Evolutionary conservation across 2,113 vertebrate species (phyloP).

Genomic region (Neotoma lepida): DNA sequence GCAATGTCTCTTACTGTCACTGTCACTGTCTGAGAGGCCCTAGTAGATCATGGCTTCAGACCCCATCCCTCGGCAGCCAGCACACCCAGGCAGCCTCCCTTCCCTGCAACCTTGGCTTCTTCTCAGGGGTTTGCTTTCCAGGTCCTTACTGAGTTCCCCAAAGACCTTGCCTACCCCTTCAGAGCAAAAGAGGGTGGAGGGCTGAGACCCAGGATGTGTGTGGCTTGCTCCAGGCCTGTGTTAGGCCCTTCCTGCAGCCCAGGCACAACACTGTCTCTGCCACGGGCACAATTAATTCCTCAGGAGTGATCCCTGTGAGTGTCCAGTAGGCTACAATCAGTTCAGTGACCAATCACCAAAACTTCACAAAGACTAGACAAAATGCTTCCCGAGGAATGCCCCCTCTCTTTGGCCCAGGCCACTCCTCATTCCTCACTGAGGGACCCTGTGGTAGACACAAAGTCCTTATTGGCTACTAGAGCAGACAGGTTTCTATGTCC

Average conservation of each 20-base stretch:
- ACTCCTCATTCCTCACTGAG: neutral
- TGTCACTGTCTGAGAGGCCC: neutral
- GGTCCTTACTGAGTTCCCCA: neutral
- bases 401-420: neutral
- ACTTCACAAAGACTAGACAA: neutral
- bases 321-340: neutral
- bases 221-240: neutral
- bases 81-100: neutral
- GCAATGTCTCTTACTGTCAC: neutral
- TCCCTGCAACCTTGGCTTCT: neutral
- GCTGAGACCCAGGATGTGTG: neutral
- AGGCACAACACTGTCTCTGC: neutral
- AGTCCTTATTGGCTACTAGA: neutral
- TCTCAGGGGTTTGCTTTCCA: neutral
- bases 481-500: neutral
- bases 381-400: neutral
- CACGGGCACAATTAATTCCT: rapidly evolving
- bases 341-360: neutral
- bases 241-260: neutral
- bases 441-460: neutral
- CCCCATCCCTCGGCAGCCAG: rapidly evolving
- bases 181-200: neutral
- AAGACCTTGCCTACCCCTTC: neutral
- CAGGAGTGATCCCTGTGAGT: neutral
- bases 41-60: neutral